Conservation (phyloP, 2,113 vertebrate species). For the Arvicanthis niloticus region DNA sequence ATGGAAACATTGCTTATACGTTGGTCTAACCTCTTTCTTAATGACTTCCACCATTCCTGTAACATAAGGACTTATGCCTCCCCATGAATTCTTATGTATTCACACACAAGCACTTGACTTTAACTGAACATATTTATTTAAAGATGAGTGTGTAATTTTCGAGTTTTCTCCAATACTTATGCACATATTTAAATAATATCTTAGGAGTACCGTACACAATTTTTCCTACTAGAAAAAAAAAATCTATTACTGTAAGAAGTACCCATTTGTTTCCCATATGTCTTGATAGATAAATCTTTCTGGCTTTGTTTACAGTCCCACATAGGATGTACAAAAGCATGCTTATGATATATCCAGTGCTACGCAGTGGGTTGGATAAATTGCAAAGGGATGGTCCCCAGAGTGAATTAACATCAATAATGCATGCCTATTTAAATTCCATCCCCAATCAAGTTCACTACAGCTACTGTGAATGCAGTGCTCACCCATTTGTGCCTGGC, state of each 20-base stretch:
- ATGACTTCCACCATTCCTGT: not conserved
- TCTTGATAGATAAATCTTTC: constrained; percentile 52
- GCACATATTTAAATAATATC: constrained; percentile 51
- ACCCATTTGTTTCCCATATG: constrained; percentile 55
- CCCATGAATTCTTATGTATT: not conserved
- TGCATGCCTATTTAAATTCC: constrained; percentile 46
- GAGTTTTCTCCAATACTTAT: not conserved
- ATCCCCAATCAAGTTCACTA: constrained; percentile 46
- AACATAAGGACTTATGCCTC: not conserved
- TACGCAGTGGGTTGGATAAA: constrained; percentile 64
- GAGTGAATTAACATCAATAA: constrained; percentile 69
- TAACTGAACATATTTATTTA: constrained; percentile 43
- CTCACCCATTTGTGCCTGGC: not conserved
- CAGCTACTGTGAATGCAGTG: constrained; percentile 22
- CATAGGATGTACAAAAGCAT: constrained; percentile 30
- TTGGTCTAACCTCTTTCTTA: not conserved
- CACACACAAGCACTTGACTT: not conserved
- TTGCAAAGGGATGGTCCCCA: constrained; percentile 51
- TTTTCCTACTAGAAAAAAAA: constrained; percentile 49
- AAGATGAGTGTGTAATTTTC: not conserved
- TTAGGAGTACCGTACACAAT: constrained; percentile 29
- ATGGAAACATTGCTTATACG: not conserved
- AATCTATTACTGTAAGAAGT: constrained; percentile 48
- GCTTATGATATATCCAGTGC: constrained; percentile 10
- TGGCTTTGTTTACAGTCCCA: not conserved